These are phyloP conservation scores for Escarpia spicata DNA, from an alignment of 2,888 invertebrate genomes.

Conservation along the genomic window DNA sequence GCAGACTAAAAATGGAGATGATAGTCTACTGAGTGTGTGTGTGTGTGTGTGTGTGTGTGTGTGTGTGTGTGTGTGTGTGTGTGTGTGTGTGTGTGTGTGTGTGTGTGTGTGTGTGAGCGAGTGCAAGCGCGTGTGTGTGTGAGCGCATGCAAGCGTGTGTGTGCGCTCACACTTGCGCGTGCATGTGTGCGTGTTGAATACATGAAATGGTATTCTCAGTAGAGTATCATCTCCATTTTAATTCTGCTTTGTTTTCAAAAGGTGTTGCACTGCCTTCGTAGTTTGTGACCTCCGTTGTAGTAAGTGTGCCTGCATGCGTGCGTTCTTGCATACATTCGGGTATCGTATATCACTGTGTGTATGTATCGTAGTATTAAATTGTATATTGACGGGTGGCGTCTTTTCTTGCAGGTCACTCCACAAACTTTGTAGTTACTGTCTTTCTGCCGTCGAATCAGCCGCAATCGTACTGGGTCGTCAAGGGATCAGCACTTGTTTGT, in stretches of 20 bases:
- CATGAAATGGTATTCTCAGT: no score
- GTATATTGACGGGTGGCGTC: not conserved
- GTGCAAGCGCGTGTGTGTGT: no score
- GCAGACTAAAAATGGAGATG: not conserved
- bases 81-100: no score
- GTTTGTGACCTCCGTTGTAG: not conserved
- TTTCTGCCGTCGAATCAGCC: slow-evolving; percentile 68
- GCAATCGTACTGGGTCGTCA: slow-evolving; percentile 86
- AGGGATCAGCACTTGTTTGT: slow-evolving; percentile 86
- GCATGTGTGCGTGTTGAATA: no score
- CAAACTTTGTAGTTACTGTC: slow-evolving; percentile 65
- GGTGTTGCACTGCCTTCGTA: not conserved
- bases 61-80: no score
- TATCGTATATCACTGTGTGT: not conserved
- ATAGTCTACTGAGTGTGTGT: not conserved
- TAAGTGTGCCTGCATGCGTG: not conserved
- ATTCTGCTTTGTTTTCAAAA: not conserved
- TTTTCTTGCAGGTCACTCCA: slow-evolving; percentile 62
- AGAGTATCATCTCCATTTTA: not conserved
- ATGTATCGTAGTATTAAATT: not conserved
- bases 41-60: no score
- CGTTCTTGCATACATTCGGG: not conserved
- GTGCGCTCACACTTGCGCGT: no score
- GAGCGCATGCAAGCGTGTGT: no score
- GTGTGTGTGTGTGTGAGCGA: no score